Percentiles rank a stretch among this genome's conserved stretches.
These are phyloP conservation scores for Mystacornis crossleyi DNA, from an alignment of 2,113 vertebrate genomes.

Conservation along the genomic window DNA sequence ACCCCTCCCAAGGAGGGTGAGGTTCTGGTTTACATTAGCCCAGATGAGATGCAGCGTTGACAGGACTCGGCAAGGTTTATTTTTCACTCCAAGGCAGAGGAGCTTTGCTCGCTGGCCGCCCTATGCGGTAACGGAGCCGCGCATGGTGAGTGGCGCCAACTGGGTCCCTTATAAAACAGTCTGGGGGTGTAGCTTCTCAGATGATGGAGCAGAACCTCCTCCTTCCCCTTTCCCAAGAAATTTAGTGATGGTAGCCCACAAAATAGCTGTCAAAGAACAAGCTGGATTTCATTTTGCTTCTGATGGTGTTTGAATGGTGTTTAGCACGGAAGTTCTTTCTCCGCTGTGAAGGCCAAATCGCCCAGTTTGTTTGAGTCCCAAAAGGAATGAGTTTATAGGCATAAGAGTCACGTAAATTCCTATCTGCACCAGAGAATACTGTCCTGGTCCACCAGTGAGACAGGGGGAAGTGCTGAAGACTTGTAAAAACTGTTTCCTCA, in stretches of 20 bases:
- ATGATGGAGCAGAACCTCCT: background rate
- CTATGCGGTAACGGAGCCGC: background rate
- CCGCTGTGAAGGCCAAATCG: background rate
- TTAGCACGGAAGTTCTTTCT: background rate
- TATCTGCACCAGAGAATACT: background rate
- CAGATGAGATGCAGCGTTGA: slow-evolving; percentile 48
- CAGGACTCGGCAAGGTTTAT: slow-evolving; percentile 30
- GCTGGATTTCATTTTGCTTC: background rate
- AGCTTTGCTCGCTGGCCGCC: background rate
- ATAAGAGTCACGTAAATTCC: background rate
- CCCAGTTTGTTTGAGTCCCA: background rate
- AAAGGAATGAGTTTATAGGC: background rate
- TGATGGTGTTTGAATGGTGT: background rate
- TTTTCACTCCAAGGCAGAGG: background rate
- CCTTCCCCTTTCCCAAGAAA: background rate
- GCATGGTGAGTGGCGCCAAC: background rate
- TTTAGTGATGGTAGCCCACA: background rate
- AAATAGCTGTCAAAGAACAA: background rate
- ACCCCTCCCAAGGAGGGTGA: slow-evolving; percentile 30
- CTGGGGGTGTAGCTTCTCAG: background rate
- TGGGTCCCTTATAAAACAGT: background rate
- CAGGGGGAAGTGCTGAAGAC: background rate
- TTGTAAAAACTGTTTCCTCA: background rate
- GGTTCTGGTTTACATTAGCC: slow-evolving; percentile 65
- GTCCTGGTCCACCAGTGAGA: background rate